Evolutionary conservation across 2,797 vertebrate genomes (phyloP), one percentile per base, ranked within the genome.

Genomic region (Cygnus olor): DNA sequence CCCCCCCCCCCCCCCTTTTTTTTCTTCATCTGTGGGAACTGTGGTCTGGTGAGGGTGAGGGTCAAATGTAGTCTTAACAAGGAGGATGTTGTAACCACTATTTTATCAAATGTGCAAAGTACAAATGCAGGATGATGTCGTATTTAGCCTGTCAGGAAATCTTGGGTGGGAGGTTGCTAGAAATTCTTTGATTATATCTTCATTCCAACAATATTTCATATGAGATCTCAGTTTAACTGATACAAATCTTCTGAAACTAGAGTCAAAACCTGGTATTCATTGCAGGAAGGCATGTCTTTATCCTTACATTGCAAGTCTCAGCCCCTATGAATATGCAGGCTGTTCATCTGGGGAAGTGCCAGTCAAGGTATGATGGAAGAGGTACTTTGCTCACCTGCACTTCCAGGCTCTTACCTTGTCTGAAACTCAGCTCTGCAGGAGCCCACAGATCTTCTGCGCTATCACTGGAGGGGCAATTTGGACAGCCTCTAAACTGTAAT

Each of bases 321-420:
- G 42, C 6, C 13, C 16, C 40, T 49, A 19, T 38, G 21, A 54
- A 4, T 0, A 2, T 64, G 32, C 5, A 45, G 9, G 16, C 5
- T 72, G 7, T 19, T 88, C 24, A 15, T 56, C 81, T 45, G 38
- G 14, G 19, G 18, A 60, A 54, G 57, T 68, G 42, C 28, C 22
- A 18, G 53, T 27, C 13, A 10, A 81, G 5, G 16, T 14, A 36
- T 11, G n/a, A 57, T 16, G 30, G 11, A 56, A 56, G 6, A 83
- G 32, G 6, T 2, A 22, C 6, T 51, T 40, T 65, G 13, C 12
- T 5, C 0, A 1, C 5, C 21, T 34, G 11, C 5, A 5, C 2
- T 10, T 80, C 25, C 44, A 40, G 9, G 56, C 4, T 38, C 4
- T 28, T 68, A n/a, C 2, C 1, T 68, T 38, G 4, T 64, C 40